phyloP scores from a whole-genome alignment of 1,140 invertebrate genomes.

The Ceratosolen fusciceps region DNA sequence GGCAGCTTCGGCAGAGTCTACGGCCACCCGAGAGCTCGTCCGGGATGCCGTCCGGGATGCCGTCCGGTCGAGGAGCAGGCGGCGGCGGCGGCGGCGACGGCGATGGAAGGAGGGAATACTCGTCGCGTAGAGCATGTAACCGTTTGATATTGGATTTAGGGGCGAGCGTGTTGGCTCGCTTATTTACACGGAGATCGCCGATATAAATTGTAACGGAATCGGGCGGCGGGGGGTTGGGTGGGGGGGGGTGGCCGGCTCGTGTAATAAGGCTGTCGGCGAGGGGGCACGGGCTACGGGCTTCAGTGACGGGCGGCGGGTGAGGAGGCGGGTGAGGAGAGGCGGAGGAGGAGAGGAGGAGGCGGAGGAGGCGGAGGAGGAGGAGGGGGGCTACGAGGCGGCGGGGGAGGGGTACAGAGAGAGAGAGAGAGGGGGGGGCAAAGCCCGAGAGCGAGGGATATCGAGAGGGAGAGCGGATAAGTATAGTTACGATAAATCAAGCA shows the following conservation, averaged over 20 bases:
- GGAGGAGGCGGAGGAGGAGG: constrained; percentile 20
- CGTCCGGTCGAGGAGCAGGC: too few relatives aligned
- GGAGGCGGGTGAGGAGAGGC: too few relatives aligned
- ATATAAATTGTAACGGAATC: constrained; percentile 62
- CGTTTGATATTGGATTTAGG: constrained; percentile 29
- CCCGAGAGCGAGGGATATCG: constrained; percentile 16
- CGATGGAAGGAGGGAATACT: too few relatives aligned
- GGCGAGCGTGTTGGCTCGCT: background rate
- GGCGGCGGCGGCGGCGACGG: too few relatives aligned
- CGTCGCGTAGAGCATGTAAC: background rate
- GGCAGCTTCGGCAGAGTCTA: too few relatives aligned
- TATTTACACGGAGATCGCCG: constrained; percentile 41
- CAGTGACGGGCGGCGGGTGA: too few relatives aligned
- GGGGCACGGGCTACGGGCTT: too few relatives aligned
- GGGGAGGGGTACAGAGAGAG: background rate
- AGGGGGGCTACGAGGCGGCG: too few relatives aligned
- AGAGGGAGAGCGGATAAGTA: constrained; percentile 60
- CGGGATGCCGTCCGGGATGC: too few relatives aligned
- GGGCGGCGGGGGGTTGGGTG: constrained; percentile 23
- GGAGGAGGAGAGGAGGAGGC: too few relatives aligned
- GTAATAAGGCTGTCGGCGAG: too few relatives aligned
- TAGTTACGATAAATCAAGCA: constrained; percentile 71
- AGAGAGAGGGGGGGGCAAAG: background rate
- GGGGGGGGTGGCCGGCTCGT: background rate
- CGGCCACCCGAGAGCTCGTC: too few relatives aligned